Evolutionary conservation across 2,113 vertebrate species (phyloP), one percentile per base, ranked within the genome.

Genomic region (Cebidichthys violaceus): DNA sequence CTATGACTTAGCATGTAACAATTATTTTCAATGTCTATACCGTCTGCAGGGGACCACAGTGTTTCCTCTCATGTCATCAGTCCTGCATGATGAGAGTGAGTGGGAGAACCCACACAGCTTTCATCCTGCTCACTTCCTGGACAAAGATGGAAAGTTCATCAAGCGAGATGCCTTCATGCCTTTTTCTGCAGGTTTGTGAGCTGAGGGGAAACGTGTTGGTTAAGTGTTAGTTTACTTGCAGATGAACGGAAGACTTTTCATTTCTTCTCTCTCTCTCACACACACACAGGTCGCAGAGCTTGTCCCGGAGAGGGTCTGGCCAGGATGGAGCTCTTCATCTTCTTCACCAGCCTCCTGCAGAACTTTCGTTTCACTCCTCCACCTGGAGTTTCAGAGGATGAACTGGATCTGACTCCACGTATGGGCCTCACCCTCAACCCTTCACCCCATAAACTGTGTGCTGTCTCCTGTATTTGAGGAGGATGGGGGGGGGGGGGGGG

Each of bases 261-360:
- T 43, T 2, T 9, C 3, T 1, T 50, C 0, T 24, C 3, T 54
- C 14, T 64, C 5, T 31, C n/a, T n/a, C n/a, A n/a, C n/a, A n/a
- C 29, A 31, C 29, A 31, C 29, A 1, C 88, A 97, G 96, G 96
- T 6, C 65, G 61, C 0, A 93, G 96, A 29, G 1, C 15, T 45
- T 96, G 95, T 20, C 74, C 86, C 0, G 94, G 95, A 4, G 94
- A 96, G 82, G 86, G 91, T 73, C 93, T 96, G 82, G 95, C 96
- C 73, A 94, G 90, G 88, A 96, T 93, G 94, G 95, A 96, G 77
- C 35, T 31, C 29, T 31, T 31, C 29, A 31, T 31, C 2, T 31
- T 31, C 29, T 31, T 31, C 29, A 31, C 29, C 29, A 31, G 29
- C 29, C 29, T 31, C 29, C 29, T 31, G 29, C 29, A 31, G 29